phyloP scores from a whole-genome alignment of 53 echinoderm and acorn worm species.

The Pentamera pediparva region DNA sequence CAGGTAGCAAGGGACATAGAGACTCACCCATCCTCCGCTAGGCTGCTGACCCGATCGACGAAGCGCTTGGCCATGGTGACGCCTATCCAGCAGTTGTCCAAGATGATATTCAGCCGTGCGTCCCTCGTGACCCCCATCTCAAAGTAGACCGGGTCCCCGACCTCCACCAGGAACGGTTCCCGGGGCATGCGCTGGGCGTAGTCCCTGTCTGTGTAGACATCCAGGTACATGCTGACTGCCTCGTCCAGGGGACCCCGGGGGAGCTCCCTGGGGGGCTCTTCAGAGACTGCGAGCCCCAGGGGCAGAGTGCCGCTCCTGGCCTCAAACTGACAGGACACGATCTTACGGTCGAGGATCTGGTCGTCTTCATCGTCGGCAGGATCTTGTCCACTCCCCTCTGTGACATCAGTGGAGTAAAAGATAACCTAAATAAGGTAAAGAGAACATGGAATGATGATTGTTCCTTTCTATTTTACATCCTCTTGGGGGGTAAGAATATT shows the following conservation, averaged over 20 bases:
- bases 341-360: background rate
- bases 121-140: slow-evolving; percentile 32
- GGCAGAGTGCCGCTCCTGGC: background rate
- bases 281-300: background rate
- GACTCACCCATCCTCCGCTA: slow-evolving; percentile 8
- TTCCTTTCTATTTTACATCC: background rate
- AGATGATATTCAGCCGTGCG: slow-evolving; percentile 23
- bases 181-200: slow-evolving; percentile 2
- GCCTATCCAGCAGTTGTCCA: slow-evolving; percentile 46
- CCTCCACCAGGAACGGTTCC: slow-evolving; percentile 21
- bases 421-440: background rate
- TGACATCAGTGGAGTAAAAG: background rate
- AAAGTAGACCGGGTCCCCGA: slow-evolving; percentile 46
- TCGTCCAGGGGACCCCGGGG: too few relatives aligned
- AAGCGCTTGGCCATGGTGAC: background rate
- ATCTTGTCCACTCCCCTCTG: background rate
- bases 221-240: slow-evolving; percentile 21
- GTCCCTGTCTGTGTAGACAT: slow-evolving; percentile 34
- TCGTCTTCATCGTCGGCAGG: slow-evolving; percentile 10
- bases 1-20: slow-evolving; percentile 11
- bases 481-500: background rate
- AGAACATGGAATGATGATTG: background rate
- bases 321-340: background rate
- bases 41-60: background rate
- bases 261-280: too few relatives aligned